Conservation (phyloP, 2,113 vertebrate species). For the Clarias batrachus region DNA sequence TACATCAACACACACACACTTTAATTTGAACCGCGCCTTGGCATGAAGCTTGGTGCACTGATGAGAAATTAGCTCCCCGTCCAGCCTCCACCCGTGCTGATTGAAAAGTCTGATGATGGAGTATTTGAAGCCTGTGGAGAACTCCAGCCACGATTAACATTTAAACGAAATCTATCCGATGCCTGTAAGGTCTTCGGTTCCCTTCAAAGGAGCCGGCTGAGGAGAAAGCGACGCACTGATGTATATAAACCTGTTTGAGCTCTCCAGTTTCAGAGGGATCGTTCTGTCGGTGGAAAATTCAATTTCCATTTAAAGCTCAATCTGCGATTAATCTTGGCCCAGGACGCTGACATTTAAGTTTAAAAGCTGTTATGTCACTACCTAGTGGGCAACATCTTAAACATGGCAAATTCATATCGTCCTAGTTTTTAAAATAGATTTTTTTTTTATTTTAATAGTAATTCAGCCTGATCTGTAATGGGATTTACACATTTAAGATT, state of each 20-base stretch:
- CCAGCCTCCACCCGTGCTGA: neutral
- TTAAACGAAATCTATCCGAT: slow-evolving; percentile 5
- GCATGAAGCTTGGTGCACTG: neutral
- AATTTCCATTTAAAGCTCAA: slow-evolving; percentile 30
- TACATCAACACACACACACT: slow-evolving; percentile 32
- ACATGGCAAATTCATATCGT: neutral
- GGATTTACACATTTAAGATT: neutral
- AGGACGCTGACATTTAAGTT: slow-evolving; percentile 29
- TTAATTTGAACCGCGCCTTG: neutral
- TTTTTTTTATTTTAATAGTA: neutral
- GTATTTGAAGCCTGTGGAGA: slow-evolving; percentile 24
- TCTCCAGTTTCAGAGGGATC: neutral
- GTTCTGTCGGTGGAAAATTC: neutral
- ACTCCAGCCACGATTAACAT: slow-evolving; percentile 15
- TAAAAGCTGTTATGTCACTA: neutral
- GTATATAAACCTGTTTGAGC: slow-evolving; percentile 19
- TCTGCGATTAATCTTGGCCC: slow-evolving; percentile 18
- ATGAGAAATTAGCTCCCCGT: neutral
- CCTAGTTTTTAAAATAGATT: neutral
- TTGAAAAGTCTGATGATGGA: slow-evolving; percentile 28
- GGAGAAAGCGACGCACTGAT: slow-evolving; percentile 2
- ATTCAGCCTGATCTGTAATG: slow-evolving; percentile 8
- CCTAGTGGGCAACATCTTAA: neutral
- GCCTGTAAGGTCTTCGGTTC: slow-evolving; percentile 1
- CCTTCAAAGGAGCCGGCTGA: neutral